Conservation (phyloP, 2,888 invertebrate species). For the Kuschelorhynchus macadamiae region DNA sequence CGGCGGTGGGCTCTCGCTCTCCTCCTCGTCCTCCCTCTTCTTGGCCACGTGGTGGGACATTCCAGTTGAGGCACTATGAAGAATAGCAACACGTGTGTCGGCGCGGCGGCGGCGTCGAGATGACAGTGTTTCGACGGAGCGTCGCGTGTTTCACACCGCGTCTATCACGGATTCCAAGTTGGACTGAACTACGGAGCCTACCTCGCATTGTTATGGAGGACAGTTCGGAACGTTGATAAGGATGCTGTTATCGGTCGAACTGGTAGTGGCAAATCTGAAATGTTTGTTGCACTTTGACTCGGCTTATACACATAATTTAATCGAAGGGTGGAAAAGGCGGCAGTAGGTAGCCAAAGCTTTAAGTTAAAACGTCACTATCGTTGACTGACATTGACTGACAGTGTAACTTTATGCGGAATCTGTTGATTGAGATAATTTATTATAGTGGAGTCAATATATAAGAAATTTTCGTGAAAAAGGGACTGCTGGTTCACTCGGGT, state of each 20-base stretch:
- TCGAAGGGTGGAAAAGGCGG: too few relatives aligned
- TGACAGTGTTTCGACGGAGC: slow-evolving; percentile 20
- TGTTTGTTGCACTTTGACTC: too few relatives aligned
- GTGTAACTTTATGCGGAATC: too few relatives aligned
- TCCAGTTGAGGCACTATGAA: slow-evolving; percentile 14
- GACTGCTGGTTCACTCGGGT: too few relatives aligned
- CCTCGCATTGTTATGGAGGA: background rate
- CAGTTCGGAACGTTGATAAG: background rate
- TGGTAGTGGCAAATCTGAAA: too few relatives aligned
- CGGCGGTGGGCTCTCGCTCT: slow-evolving; percentile 71
- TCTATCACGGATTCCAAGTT: background rate
- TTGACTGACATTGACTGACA: too few relatives aligned
- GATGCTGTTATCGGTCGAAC: slow-evolving; percentile 1
- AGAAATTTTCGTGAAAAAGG: too few relatives aligned
- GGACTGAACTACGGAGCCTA: background rate
- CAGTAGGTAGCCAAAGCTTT: too few relatives aligned
- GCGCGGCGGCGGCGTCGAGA: slow-evolving; percentile 12
- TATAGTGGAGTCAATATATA: too few relatives aligned
- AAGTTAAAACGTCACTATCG: too few relatives aligned
- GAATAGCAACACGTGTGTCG: slow-evolving; percentile 17
- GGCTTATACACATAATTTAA: too few relatives aligned
- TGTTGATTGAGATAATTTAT: too few relatives aligned
- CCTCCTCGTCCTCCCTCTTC: slow-evolving; percentile 61
- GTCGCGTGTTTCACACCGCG: slow-evolving; percentile 16
- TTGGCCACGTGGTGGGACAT: slow-evolving; percentile 49